phyloP scores from a whole-genome alignment of 2,888 invertebrate genomes.

The Nephrotoma flavescens region DNA sequence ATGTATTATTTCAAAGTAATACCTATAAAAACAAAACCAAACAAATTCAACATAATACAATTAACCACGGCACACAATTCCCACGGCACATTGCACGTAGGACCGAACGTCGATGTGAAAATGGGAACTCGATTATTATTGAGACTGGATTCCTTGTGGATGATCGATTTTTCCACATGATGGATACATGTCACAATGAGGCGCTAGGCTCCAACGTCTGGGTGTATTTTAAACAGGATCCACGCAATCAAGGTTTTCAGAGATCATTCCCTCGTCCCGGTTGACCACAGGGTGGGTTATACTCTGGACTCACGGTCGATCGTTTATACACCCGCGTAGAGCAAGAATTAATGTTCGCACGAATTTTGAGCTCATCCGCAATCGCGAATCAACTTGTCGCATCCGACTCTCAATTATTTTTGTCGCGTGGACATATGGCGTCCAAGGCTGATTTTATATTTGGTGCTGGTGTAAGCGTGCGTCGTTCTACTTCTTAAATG shows the following conservation, averaged over 20 bases:
- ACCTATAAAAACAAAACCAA: too few species aligned
- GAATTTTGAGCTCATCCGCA: conserved; percentile 22
- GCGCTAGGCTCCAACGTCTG: conserved; percentile 26
- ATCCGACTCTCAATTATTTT: conserved; percentile 19
- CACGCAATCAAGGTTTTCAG: conserved; percentile 31
- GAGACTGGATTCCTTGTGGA: conserved; percentile 28
- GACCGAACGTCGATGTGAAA: neutral
- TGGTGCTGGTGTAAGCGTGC: conserved; percentile 32
- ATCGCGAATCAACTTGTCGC: conserved; percentile 24
- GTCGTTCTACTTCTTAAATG: conserved; percentile 39
- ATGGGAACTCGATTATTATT: conserved; percentile 16
- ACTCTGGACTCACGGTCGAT: conserved; percentile 23
- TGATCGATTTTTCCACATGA: conserved; percentile 22
- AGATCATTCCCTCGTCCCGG: conserved; percentile 24
- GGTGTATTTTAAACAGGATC: conserved; percentile 26
- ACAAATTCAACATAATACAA: too few species aligned
- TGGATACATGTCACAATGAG: conserved; percentile 32
- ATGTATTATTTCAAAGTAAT: too few species aligned
- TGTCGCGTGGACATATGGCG: conserved; percentile 38
- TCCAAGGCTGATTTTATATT: conserved; percentile 38
- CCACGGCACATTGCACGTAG: neutral
- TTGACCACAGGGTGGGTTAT: conserved; percentile 25
- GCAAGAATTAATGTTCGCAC: conserved; percentile 26
- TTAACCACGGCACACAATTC: too few species aligned
- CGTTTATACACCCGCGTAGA: conserved; percentile 23